Evolutionary conservation across 2,888 invertebrate species (phyloP).

Genomic region (Agrotis exclamationis): DNA sequence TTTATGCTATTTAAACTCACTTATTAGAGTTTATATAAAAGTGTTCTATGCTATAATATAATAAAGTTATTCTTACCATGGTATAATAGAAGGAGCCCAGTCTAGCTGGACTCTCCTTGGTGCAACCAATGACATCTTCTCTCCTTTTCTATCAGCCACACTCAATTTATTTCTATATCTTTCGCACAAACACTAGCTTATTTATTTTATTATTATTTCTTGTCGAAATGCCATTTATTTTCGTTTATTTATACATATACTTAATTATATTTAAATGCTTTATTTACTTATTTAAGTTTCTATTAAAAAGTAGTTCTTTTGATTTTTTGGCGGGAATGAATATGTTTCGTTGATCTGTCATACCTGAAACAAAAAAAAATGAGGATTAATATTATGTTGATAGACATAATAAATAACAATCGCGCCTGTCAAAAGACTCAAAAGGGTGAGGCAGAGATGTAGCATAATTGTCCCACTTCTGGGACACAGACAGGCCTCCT

Average conservation of each 20-base stretch:
- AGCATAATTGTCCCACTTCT: too few relatives aligned
- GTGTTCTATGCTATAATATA: too few relatives aligned
- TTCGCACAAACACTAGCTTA: conserved; percentile 41
- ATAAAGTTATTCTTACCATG: conserved; percentile 77
- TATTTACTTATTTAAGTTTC: conserved; percentile 22
- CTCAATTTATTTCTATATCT: conserved; percentile 48
- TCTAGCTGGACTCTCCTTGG: conserved; percentile 86
- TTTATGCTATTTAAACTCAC: too few relatives aligned
- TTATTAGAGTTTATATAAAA: too few relatives aligned
- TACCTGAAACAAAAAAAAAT: conserved; percentile 61
- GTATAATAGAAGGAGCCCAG: conserved; percentile 86
- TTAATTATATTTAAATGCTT: conserved; percentile 6
- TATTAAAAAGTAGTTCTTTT: conserved; percentile 31
- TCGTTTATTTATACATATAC: conserved; percentile 15
- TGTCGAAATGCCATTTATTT: conserved; percentile 54
- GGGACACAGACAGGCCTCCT: too few relatives aligned
- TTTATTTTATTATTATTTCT: background rate
- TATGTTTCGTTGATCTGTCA: conserved; percentile 40
- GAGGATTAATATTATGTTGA: too few relatives aligned
- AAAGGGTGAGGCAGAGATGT: too few relatives aligned
- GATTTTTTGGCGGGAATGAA: conserved; percentile 40
- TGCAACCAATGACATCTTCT: conserved; percentile 86
- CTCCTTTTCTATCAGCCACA: conserved; percentile 69
- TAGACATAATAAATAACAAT: too few relatives aligned
- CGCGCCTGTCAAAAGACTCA: too few relatives aligned